Evolutionary conservation across 1,140 invertebrate species (phyloP), one percentile per base, ranked within the genome.

Genomic region (Tetramorium parvispinum): DNA sequence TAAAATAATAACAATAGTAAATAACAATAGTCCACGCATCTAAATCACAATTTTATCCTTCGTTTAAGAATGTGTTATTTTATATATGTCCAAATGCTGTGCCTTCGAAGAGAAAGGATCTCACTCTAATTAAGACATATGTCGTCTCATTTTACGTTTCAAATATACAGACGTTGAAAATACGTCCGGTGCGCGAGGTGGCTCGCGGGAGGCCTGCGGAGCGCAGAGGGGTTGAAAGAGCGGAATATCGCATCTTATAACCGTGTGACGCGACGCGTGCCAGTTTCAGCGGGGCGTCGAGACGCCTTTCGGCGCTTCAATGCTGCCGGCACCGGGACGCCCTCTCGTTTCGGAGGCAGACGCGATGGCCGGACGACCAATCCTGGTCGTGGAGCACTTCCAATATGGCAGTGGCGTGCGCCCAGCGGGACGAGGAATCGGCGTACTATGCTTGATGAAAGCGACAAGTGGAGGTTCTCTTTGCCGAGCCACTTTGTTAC

Each of bases 381-480:
- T 95, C 90, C 66, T 66, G 37, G 75, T 21, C 89, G 65, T 87
- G 89, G 81, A 82, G 83, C 91, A 89, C 87, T 89, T 93, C 92
- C 93, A 95, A 95, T 94, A 95, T 95, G 94, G 94, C 93, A 93
- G 93, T 92, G 91, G 77, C 89, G 87, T 87, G 92, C 92, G 90
- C 90, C 77, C 68, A 81, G 77, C 87, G 77, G 83, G 73, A 91
- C 63, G 46, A 49, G 49, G n/a, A 82, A 81, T 32, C 57, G 78
- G 49, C 43, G n/a, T 49, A 57, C 55, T 81, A 85, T 63, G 37
- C 24, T 65, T 37, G 37, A 89, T 55, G 46, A 85, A 55, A 78
- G 37, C 57, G 51, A 66, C 57, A 78, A 85, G 82, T 65, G 7
- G 37, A 78, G 51, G 13, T 21, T 65, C 4, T 21, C 7, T 21